Percentiles rank a stretch among this genome's conserved stretches.
phyloP scores from a whole-genome alignment of 1,140 invertebrate species.

The Macrotrachela quadricornifera region DNA sequence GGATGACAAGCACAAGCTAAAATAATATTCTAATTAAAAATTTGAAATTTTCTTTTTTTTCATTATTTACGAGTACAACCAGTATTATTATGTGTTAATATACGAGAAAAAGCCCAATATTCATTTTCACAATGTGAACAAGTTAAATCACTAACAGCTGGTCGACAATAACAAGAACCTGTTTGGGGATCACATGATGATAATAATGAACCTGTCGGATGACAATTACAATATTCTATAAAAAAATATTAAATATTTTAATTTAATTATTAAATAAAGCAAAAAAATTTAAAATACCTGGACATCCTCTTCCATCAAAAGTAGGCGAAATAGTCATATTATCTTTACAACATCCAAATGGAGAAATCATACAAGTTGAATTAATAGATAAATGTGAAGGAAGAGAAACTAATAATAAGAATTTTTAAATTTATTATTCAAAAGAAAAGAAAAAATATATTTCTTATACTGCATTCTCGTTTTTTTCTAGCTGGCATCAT shows the following conservation, averaged over 20 bases:
- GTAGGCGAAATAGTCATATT: background rate
- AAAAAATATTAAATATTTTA: no score
- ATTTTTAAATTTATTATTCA: no score
- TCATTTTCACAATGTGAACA: constrained; percentile 2
- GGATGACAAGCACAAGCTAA: no score
- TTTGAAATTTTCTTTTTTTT: no score
- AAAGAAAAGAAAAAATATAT: background rate
- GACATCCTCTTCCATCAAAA: background rate
- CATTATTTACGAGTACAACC: no score
- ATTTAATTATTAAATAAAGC: background rate
- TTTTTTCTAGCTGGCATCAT: background rate
- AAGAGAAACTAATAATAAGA: no score
- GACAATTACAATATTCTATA: constrained; percentile 4
- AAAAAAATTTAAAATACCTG: background rate
- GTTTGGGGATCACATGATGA: constrained; percentile 1
- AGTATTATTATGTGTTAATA: no score
- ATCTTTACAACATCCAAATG: constrained; percentile 4
- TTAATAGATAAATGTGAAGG: no score
- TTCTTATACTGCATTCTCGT: background rate
- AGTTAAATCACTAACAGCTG: background rate
- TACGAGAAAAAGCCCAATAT: background rate
- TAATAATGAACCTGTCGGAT: constrained; percentile 5
- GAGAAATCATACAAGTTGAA: background rate
- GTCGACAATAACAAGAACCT: constrained; percentile 4
- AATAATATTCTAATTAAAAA: no score